phyloP scores from a whole-genome alignment of 2,113 vertebrate species.

The Sciurus niger region DNA sequence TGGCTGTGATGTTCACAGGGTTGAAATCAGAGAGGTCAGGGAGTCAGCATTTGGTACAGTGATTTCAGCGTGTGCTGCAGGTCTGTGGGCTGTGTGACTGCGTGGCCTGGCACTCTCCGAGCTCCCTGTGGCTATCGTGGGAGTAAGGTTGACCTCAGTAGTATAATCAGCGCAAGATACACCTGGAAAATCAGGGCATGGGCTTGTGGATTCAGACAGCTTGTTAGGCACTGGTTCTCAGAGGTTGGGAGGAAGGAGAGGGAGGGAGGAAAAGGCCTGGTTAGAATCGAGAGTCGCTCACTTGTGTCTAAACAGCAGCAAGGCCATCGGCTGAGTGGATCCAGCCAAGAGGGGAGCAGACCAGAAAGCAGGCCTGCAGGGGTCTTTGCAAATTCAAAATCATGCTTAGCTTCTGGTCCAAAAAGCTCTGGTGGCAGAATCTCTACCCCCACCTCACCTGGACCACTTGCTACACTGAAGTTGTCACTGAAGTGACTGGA shows the following conservation, averaged over 20 bases:
- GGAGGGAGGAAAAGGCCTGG: background rate
- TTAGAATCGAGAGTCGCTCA: background rate
- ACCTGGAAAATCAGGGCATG: background rate
- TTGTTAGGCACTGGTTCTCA: background rate
- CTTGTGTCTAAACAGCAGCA: background rate
- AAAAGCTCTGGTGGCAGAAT: background rate
- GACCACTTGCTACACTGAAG: background rate
- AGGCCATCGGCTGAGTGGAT: background rate
- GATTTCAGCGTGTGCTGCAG: background rate
- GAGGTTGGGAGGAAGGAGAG: background rate
- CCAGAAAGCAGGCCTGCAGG: background rate
- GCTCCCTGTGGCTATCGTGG: background rate
- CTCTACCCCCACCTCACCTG: background rate
- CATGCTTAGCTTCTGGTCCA: background rate
- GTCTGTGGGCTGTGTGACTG: background rate
- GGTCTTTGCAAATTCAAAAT: background rate
- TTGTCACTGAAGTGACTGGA: background rate
- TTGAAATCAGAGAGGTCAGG: background rate
- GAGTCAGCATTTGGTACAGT: background rate
- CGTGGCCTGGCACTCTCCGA: background rate
- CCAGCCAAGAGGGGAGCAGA: background rate
- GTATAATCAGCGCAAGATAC: background rate
- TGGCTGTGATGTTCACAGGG: background rate
- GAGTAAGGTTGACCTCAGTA: background rate
- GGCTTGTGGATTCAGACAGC: background rate